Evolutionary conservation across 1,140 invertebrate species (phyloP).

Genomic region (Atta colombica): DNA sequence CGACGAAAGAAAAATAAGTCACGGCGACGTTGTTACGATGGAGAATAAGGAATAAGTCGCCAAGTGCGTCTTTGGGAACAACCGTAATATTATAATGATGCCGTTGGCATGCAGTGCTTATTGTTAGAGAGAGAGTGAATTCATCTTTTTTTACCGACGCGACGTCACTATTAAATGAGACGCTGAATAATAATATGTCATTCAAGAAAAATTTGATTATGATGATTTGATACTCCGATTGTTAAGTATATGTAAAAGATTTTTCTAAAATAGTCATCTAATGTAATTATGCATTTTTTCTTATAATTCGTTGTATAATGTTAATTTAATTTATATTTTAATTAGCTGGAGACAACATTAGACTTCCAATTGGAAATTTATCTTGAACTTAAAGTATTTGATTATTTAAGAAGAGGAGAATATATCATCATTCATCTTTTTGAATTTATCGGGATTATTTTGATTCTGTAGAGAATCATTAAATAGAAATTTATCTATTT

Average conservation of each 20-base stretch:
- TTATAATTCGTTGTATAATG: not conserved
- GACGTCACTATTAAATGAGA: not conserved
- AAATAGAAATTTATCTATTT: not conserved
- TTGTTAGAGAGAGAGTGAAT: constrained; percentile 24
- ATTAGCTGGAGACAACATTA: not conserved
- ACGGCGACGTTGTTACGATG: constrained; percentile 23
- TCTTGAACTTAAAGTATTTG: not conserved
- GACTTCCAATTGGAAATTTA: not conserved
- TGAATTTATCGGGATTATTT: not conserved
- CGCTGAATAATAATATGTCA: not conserved
- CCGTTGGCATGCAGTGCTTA: constrained; percentile 8
- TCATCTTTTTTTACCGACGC: not conserved
- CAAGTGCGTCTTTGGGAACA: constrained; percentile 37
- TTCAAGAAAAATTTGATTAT: not conserved
- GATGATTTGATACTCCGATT: not conserved
- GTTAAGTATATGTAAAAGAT: not conserved
- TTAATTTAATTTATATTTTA: constrained; percentile 10
- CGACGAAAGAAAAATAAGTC: constrained; percentile 41
- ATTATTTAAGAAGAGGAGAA: not conserved
- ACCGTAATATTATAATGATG: constrained; percentile 27
- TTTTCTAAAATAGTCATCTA: not conserved
- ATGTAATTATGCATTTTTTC: not conserved
- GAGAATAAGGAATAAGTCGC: constrained; percentile 34
- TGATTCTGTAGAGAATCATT: not conserved
- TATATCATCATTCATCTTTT: not conserved